Evolutionary conservation across 2,888 invertebrate species (phyloP).

Genomic region (Volucella bombylans): DNA sequence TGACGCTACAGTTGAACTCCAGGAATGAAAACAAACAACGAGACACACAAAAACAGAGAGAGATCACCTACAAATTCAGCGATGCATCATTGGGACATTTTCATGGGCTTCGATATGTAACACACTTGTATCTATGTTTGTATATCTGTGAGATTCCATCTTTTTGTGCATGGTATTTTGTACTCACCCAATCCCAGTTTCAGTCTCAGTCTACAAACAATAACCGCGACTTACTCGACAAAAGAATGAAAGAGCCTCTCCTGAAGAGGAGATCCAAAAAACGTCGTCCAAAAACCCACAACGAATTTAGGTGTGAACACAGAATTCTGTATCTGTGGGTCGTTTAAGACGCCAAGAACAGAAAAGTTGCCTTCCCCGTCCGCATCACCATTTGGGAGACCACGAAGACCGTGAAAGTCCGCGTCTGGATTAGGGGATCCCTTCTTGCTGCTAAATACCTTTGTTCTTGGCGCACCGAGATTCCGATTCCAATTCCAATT

Average conservation of each 20-base stretch:
- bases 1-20: conserved; percentile 28
- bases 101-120: conserved; percentile 53
- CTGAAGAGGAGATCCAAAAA: conserved; percentile 49
- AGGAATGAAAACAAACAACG: conserved; percentile 20
- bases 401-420: conserved; percentile 13
- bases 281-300: conserved; percentile 65
- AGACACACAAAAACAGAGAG: conserved; percentile 31
- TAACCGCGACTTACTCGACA: conserved; percentile 30
- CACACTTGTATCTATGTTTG: background rate
- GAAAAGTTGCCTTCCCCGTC: conserved; percentile 8
- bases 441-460: conserved; percentile 67
- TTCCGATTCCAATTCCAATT: conserved; percentile 14
- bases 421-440: conserved; percentile 49
- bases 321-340: conserved; percentile 69
- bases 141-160: conserved; percentile 69
- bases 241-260: conserved; percentile 38
- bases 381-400: conserved; percentile 47
- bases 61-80: conserved; percentile 39
- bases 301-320: conserved; percentile 73
- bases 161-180: conserved; percentile 56
- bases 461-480: conserved; percentile 67
- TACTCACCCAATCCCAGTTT: conserved; percentile 20
- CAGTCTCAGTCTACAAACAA: conserved; percentile 36
- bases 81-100: conserved; percentile 52
- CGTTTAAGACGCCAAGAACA: conserved; percentile 68